Evolutionary conservation across 2,888 invertebrate genomes (phyloP).

Genomic region (Mesorhabditis spiculigera): DNA sequence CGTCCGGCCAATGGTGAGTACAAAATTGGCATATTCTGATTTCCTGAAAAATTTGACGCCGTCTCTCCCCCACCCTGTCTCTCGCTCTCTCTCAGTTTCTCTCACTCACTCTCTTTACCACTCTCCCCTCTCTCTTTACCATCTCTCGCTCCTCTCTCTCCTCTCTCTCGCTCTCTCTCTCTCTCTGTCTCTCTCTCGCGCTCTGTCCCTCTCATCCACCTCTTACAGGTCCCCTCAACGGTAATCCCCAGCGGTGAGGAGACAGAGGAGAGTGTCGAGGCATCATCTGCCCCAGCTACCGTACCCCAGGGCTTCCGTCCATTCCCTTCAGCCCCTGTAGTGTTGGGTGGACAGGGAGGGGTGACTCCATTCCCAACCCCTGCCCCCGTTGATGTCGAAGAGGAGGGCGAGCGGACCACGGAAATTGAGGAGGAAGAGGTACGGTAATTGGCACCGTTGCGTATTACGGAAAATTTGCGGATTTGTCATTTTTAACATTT

Average conservation of each 20-base stretch:
- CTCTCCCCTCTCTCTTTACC: too few relatives aligned
- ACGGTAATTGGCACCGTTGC: background rate
- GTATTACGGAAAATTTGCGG: too few relatives aligned
- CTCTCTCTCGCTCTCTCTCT: background rate
- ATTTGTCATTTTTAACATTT: too few relatives aligned
- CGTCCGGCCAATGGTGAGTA: background rate
- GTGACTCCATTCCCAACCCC: background rate
- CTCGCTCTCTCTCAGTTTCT: background rate
- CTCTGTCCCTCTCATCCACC: background rate
- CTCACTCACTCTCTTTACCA: too few relatives aligned
- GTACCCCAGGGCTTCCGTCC: constrained; percentile 5
- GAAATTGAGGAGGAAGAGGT: constrained; percentile 6
- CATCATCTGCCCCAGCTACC: background rate
- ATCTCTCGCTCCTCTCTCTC: too few relatives aligned
- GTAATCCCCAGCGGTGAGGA: background rate
- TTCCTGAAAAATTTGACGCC: too few relatives aligned
- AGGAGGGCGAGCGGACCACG: background rate
- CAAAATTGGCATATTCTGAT: too few relatives aligned
- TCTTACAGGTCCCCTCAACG: too few relatives aligned
- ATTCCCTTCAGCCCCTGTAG: constrained; percentile 2
- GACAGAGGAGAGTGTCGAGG: constrained; percentile 2
- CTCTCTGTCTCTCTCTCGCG: too few relatives aligned
- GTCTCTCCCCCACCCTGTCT: too few relatives aligned
- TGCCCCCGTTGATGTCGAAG: background rate
- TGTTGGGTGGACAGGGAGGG: background rate